Base-by-base conservation (phyloP, 37 sponge, comb jelly and placozoan genomes). In the Petrosia ficiformis region DNA sequence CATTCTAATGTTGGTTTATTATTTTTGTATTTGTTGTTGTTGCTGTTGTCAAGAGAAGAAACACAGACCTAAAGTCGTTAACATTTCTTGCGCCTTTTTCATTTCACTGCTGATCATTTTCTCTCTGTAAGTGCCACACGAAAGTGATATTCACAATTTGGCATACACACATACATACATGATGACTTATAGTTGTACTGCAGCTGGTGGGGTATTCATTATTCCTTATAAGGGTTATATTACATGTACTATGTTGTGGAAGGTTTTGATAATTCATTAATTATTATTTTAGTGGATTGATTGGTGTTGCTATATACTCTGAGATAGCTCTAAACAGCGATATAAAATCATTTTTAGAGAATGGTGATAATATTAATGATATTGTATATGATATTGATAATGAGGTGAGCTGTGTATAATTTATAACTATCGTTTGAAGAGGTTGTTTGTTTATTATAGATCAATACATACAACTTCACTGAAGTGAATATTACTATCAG, bases 21-120 rank as follows among this genome's bases (percentile, higher is more conserved):
- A 72, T 77, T 74, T 85, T 41, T 76, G 77, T n/a, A 41, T 87
- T 66, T 81, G 77, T 48, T 87, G 87, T 44, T 80, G 77, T 54
- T 87, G 82, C 43, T 80, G 82, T 37, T 80, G 67, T 22, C 33
- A 73, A n/a, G 67, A 70, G 25, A 57, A 70, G 3, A 52, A 37
- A 8, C 34, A 71, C 28, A 43, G 79, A 34, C 59, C 75, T 3
- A 78, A 78, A 8, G 0, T 28, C 0, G 44, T 74, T 4, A 85
- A 74, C n/a, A 29, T 21, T 16, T 28, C 25, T 1, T 85, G 79
- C 67, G 86, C 70, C 0, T 36, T 78, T 0, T 4, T 85, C 0
- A 42, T 65, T 3, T 29, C 19, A 2, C 22, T 78, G 19, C 11
- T 78, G n/a, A 29, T 85, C 10, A 32, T 73, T 30, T 30, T 85